Percentiles rank a stretch among this genome's conserved stretches.
Conservation (phyloP, 1,140 invertebrate genomes). For the Cephus cinctus region DNA sequence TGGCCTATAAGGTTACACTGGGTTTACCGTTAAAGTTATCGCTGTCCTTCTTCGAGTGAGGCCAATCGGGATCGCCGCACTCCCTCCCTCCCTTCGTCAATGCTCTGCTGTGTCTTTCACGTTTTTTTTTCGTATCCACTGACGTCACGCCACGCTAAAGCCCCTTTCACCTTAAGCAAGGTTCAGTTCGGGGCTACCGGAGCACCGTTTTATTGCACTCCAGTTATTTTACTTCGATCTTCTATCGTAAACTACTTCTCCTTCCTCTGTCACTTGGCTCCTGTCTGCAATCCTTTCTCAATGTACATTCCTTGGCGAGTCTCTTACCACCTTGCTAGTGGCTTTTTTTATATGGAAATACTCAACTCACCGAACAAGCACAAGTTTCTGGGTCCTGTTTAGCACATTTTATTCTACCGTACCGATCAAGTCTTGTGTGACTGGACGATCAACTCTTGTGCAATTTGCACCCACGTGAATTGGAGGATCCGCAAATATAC, state of each 20-base stretch:
- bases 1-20: constrained; percentile 44
- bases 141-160: constrained; percentile 31
- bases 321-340: too few species aligned
- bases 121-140: constrained; percentile 25
- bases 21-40: constrained; percentile 52
- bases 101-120: neutral
- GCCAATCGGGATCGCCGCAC: too few species aligned
- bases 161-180: constrained; percentile 45
- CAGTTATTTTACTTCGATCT: constrained; percentile 16
- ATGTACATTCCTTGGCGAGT: constrained; percentile 17
- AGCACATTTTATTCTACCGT: too few species aligned
- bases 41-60: too few species aligned
- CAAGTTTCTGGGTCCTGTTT: too few species aligned
- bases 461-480: too few species aligned
- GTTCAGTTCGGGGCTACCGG: constrained; percentile 8
- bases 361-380: too few species aligned
- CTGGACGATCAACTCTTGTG: too few species aligned
- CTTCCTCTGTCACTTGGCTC: constrained; percentile 6
- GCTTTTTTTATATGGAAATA: too few species aligned
- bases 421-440: too few species aligned
- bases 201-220: neutral
- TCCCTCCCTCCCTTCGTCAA: constrained; percentile 14
- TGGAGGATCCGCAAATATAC: too few species aligned
- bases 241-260: constrained; percentile 6
- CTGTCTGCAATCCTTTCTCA: constrained; percentile 24